These are phyloP conservation scores for Crambe crambe DNA, from an alignment of 37 sponge, comb jelly and placozoan genomes.

Conservation along the genomic window DNA sequence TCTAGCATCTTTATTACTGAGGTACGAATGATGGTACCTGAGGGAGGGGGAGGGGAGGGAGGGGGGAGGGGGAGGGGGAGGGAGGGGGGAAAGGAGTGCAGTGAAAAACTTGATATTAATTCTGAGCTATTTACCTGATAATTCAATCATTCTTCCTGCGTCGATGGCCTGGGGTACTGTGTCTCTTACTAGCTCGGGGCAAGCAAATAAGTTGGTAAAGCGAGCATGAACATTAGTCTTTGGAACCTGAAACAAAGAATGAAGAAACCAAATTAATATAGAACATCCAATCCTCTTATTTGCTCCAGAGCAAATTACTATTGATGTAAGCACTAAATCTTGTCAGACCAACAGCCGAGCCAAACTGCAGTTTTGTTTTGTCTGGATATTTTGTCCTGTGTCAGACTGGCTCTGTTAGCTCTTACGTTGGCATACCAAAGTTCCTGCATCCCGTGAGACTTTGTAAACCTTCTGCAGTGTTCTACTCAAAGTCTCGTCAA, in stretches of 20 bases:
- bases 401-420: no score
- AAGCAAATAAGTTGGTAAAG: slow-evolving; percentile 19
- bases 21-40: slow-evolving; percentile 68
- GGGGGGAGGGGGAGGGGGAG: not conserved
- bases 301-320: not conserved
- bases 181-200: slow-evolving; percentile 55
- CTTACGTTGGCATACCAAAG: no score
- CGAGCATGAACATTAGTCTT: slow-evolving; percentile 64
- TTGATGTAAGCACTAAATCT: not conserved
- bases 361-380: not conserved
- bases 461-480: slow-evolving; percentile 1
- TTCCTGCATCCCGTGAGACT: no score
- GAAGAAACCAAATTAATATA: no score
- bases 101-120: not conserved
- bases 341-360: not conserved
- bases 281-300: no score
- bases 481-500: not conserved
- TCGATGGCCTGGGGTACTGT: slow-evolving; percentile 59
- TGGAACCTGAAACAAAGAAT: not conserved
- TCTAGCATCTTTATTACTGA: slow-evolving; percentile 67
- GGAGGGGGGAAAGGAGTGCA: not conserved
- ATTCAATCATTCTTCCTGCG: slow-evolving; percentile 40
- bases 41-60: not conserved
- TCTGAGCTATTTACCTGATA: slow-evolving; percentile 39
- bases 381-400: no score